phyloP scores from a whole-genome alignment of 2,888 invertebrate genomes.

The Gisinianus flammeolus region DNA sequence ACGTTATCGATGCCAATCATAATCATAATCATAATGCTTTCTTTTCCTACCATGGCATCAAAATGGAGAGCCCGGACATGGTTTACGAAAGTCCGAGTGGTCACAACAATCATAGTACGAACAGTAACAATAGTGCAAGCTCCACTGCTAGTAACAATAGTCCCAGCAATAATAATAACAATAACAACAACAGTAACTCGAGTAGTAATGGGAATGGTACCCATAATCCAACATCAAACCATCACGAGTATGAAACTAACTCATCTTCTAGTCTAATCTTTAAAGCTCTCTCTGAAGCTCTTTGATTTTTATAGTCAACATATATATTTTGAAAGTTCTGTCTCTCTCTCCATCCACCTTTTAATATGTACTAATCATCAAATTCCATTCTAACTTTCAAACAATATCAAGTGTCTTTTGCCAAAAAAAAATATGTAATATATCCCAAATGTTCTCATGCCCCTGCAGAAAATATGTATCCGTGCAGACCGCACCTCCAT shows the following conservation, averaged over 20 bases:
- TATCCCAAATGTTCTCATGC: too few relatives aligned
- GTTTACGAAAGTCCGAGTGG: constrained; percentile 34
- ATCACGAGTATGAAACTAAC: constrained; percentile 42
- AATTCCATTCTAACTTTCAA: constrained; percentile 14
- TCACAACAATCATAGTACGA: constrained; percentile 34
- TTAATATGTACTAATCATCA: constrained; percentile 36
- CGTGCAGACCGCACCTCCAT: too few relatives aligned
- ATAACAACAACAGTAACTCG: constrained; percentile 23
- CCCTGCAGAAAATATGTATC: too few relatives aligned
- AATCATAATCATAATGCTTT: constrained; percentile 50
- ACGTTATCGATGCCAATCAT: constrained; percentile 55
- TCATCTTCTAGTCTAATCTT: constrained; percentile 59
- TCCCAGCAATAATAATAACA: constrained; percentile 43
- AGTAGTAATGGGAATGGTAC: constrained; percentile 29
- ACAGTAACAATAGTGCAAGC: constrained; percentile 38
- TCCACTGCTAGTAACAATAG: constrained; percentile 34
- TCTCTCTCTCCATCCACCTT: background rate
- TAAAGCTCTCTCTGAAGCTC: constrained; percentile 56
- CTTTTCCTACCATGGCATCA: constrained; percentile 47
- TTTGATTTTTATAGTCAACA: background rate
- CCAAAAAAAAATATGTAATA: too few relatives aligned
- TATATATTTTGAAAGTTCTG: background rate
- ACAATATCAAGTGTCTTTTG: background rate
- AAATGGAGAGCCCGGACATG: constrained; percentile 47
- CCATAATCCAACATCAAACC: constrained; percentile 29